Percentiles rank a stretch among this genome's conserved stretches.
Evolutionary conservation across 2,113 vertebrate genomes (phyloP).

Genomic region (Gasterosteus nipponicus): DNA sequence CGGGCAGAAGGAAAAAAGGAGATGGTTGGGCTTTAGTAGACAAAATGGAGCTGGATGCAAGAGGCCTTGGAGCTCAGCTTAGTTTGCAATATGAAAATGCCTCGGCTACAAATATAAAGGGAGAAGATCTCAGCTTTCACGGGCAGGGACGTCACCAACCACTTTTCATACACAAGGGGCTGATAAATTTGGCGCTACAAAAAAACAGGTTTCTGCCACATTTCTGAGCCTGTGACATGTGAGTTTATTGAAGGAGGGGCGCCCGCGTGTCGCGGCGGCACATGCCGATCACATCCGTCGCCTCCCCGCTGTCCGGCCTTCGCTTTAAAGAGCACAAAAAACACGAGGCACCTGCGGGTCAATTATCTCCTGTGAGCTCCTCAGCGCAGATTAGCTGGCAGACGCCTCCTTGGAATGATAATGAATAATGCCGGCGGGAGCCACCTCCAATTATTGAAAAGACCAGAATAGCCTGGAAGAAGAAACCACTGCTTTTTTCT

Average conservation of each 20-base stretch:
- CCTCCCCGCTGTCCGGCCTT: not conserved
- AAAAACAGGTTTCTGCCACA: not conserved
- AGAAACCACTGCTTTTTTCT: not conserved
- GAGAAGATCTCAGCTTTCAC: no score
- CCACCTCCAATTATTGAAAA: conserved; percentile 36
- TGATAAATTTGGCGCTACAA: no score
- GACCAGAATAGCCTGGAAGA: conserved; percentile 1
- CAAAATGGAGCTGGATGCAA: no score
- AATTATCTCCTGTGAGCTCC: conserved; percentile 48
- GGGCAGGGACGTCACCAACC: no score
- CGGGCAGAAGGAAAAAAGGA: no score
- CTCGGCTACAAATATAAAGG: no score
- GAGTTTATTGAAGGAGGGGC: not conserved
- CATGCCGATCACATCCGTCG: conserved; percentile 6
- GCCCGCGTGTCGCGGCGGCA: not conserved
- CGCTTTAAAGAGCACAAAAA: conserved; percentile 29
- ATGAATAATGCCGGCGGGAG: conserved; percentile 57
- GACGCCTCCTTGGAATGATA: conserved; percentile 37
- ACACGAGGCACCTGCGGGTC: conserved; percentile 39
- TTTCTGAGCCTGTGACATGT: not conserved
- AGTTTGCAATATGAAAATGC: no score
- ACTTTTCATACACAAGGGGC: no score
- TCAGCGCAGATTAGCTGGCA: conserved; percentile 50
- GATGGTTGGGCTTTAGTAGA: no score
- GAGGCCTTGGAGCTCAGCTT: no score